A percentile compares a stretch with the other conserved stretches of the same genome.
Evolutionary conservation across 2,888 invertebrate species (phyloP).

Genomic region (Lobophora halterata): DNA sequence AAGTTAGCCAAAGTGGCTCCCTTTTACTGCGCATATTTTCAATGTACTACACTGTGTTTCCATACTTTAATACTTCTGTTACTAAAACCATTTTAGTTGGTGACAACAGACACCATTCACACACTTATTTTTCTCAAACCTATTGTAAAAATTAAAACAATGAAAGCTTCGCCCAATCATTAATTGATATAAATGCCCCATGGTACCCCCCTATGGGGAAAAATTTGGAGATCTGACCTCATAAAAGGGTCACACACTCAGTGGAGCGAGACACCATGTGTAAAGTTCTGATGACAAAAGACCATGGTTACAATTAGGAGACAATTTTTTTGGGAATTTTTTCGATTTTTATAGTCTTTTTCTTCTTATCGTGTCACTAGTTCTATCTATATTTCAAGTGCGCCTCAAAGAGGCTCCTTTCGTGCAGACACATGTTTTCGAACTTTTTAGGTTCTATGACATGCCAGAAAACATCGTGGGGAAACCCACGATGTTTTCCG

Average conservation of each 20-base stretch:
- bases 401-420: too few relatives aligned
- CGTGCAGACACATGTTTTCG: too few relatives aligned
- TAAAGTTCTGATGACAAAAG: slow-evolving; percentile 12
- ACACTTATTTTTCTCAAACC: slow-evolving; percentile 19
- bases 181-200: slow-evolving; percentile 33
- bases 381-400: too few relatives aligned
- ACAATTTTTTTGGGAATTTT: slow-evolving; percentile 7
- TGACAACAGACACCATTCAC: too few relatives aligned
- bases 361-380: not conserved
- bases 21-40: too few relatives aligned
- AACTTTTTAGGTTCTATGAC: too few relatives aligned
- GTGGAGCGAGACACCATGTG: slow-evolving; percentile 53
- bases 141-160: slow-evolving; percentile 27
- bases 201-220: slow-evolving; percentile 30
- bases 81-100: too few relatives aligned
- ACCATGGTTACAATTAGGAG: slow-evolving; percentile 6
- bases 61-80: too few relatives aligned
- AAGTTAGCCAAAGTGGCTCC: too few relatives aligned
- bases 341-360: not conserved
- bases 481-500: too few relatives aligned
- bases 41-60: too few relatives aligned
- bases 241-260: slow-evolving; percentile 57
- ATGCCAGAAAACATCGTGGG: too few relatives aligned
- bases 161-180: slow-evolving; percentile 16
- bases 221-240: slow-evolving; percentile 55